phyloP scores from a whole-genome alignment of 2,797 vertebrate species.

The Chaetophractus vellerosus region DNA sequence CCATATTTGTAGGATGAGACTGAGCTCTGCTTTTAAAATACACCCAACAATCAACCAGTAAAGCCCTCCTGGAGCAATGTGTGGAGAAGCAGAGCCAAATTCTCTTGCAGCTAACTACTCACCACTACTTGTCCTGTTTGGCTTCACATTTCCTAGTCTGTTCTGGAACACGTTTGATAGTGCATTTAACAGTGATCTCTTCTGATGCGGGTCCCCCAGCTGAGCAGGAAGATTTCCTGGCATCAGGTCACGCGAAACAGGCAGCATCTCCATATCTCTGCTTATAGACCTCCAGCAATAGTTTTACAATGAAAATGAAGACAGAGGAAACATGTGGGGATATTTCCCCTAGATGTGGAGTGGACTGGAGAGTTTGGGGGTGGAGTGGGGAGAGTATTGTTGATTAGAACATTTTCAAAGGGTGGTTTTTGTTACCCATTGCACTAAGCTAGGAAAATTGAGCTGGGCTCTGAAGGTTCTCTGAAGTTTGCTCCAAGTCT shows the following conservation, averaged over 20 bases:
- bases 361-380: not conserved
- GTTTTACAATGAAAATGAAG: not conserved
- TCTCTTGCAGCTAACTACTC: conserved; percentile 61
- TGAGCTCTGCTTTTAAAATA: conserved; percentile 69
- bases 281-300: conserved; percentile 65
- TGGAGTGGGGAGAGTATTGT: not conserved
- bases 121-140: conserved; percentile 63
- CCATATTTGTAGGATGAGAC: conserved; percentile 16
- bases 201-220: conserved; percentile 65
- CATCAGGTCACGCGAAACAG: conserved; percentile 30
- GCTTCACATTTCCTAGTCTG: conserved; percentile 73
- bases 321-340: not conserved
- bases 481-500: conserved; percentile 5
- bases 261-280: conserved; percentile 47
- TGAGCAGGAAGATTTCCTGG: conserved; percentile 79
- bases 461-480: not conserved
- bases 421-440: not conserved
- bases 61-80: not conserved
- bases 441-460: not conserved
- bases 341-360: not conserved
- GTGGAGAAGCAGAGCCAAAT: not conserved
- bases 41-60: conserved; percentile 55
- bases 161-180: conserved; percentile 68
- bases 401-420: conserved; percentile 6
- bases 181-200: conserved; percentile 62